phyloP scores from a whole-genome alignment of 2,113 vertebrate species.

The Aldabrachelys gigantea region DNA sequence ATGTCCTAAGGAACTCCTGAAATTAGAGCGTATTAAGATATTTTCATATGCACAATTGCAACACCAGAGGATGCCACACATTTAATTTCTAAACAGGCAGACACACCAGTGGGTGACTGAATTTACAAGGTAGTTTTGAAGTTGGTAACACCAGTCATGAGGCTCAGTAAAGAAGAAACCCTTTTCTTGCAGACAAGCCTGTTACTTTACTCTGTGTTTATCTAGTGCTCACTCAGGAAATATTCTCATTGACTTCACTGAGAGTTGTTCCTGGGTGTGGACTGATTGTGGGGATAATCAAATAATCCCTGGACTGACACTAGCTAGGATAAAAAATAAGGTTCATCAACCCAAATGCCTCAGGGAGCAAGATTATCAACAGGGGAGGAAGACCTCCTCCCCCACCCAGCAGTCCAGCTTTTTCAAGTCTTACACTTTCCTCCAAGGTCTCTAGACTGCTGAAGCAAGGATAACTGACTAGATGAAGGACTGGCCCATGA shows the following conservation, averaged over 20 bases:
- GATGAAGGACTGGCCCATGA: background rate
- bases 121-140: background rate
- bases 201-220: conserved; percentile 24
- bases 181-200: background rate
- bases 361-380: background rate
- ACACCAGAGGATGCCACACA: conserved; percentile 60
- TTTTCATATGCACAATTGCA: conserved; percentile 32
- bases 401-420: background rate
- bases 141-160: background rate
- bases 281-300: background rate
- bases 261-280: background rate
- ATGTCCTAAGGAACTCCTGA: background rate
- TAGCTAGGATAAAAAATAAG: background rate
- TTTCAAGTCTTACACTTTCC: background rate
- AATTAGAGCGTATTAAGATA: background rate
- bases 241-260: background rate
- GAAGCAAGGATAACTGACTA: background rate
- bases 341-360: background rate
- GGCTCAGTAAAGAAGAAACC: conserved; percentile 16
- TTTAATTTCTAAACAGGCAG: background rate
- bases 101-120: fast-evolving
- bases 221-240: background rate
- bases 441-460: background rate
- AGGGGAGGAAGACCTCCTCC: background rate
- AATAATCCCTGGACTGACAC: background rate